These are phyloP conservation scores for Rhinoptilus africanus DNA, from an alignment of 2,113 vertebrate species.

Conservation along the genomic window DNA sequence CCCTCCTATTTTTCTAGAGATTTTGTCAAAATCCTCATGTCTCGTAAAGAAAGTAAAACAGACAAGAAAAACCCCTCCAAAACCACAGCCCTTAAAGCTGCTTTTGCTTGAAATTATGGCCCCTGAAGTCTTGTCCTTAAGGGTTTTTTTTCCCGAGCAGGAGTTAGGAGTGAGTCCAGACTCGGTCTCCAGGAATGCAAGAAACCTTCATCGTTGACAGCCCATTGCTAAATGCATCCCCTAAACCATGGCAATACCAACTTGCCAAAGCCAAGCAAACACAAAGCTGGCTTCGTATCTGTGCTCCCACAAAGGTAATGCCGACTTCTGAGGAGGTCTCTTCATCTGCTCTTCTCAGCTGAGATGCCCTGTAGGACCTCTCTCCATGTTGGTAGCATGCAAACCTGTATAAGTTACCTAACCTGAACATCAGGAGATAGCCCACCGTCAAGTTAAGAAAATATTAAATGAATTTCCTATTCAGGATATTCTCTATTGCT, in stretches of 20 bases:
- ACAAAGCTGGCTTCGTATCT: neutral
- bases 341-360: neutral
- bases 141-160: neutral
- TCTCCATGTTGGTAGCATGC: rapidly evolving
- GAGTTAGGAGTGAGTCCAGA: neutral
- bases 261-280: neutral
- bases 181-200: neutral
- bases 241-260: rapidly evolving
- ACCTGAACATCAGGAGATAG: neutral
- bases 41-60: neutral
- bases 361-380: neutral
- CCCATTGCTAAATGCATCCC: neutral
- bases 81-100: neutral
- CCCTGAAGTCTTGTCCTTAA: neutral
- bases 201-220: neutral
- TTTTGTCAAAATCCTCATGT: neutral
- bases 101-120: neutral
- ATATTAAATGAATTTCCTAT: neutral
- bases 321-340: neutral
- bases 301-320: neutral
- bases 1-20: neutral
- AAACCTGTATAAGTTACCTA: neutral
- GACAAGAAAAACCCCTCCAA: neutral
- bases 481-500: neutral
- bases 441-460: neutral